These are phyloP conservation scores for Rhingia rostrata DNA, from an alignment of 2,888 invertebrate genomes.

Conservation along the genomic window DNA sequence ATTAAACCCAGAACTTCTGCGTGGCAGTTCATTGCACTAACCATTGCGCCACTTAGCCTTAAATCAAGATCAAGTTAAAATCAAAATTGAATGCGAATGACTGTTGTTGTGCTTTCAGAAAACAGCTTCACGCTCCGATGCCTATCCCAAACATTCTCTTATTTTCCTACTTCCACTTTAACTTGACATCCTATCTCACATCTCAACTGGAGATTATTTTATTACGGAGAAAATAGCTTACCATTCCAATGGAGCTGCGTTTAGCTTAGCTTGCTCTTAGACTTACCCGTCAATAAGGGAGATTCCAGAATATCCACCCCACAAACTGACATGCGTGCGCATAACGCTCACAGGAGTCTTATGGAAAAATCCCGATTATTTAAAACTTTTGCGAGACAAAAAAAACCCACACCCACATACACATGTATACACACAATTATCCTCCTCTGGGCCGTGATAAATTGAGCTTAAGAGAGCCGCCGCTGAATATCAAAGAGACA, in stretches of 20 bases:
- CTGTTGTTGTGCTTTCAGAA: no score
- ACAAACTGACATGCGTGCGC: constrained; percentile 50
- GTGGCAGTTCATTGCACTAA: no score
- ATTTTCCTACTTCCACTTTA: neutral
- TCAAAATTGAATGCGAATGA: no score
- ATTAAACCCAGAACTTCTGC: no score
- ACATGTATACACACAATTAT: neutral
- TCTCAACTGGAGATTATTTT: constrained; percentile 39
- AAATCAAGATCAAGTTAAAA: no score
- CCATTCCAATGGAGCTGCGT: constrained; percentile 41
- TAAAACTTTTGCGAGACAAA: constrained; percentile 7
- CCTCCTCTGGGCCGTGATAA: constrained; percentile 10
- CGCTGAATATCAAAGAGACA: constrained; percentile 39
- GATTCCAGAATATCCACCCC: constrained; percentile 28
- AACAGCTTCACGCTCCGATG: neutral
- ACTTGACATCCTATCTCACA: constrained; percentile 40
- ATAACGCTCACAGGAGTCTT: constrained; percentile 17
- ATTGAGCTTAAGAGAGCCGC: neutral
- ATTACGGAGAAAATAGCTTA: no score
- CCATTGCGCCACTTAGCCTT: no score
- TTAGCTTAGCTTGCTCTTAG: constrained; percentile 7
- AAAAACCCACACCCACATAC: constrained; percentile 17
- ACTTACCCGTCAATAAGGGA: constrained; percentile 28
- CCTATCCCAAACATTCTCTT: neutral
- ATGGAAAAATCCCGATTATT: constrained; percentile 27